Conservation (phyloP, 1,140 invertebrate species). For the Psix sp. region DNA sequence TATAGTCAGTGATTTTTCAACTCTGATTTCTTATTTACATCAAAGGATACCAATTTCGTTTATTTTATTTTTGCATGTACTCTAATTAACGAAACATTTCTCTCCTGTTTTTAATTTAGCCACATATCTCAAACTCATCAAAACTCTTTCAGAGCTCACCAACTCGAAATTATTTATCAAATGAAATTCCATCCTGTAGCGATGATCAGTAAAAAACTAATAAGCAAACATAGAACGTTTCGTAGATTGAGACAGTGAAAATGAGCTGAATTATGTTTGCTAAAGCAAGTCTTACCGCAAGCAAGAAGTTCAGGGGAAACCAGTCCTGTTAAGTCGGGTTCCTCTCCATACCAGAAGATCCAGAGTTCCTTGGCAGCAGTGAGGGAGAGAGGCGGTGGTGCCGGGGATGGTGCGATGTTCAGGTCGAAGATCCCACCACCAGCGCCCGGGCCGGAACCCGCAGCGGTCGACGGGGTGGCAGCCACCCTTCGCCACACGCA, state of each 20-base stretch:
- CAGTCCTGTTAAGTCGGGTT: conserved; percentile 91
- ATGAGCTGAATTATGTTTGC: no score
- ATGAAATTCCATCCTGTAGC: no score
- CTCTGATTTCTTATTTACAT: no score
- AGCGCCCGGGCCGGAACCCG: conserved; percentile 76
- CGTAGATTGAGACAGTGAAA: background rate
- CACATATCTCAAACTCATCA: no score
- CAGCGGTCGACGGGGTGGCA: conserved; percentile 75
- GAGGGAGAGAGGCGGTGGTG: conserved; percentile 83
- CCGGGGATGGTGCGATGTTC: conserved; percentile 77
- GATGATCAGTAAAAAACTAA: no score
- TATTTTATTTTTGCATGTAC: no score
- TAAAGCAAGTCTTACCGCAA: conserved; percentile 86
- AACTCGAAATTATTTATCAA: no score
- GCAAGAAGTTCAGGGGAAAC: conserved; percentile 87
- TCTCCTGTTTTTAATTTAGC: no score
- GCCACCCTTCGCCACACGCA: conserved; percentile 96
- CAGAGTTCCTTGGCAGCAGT: conserved; percentile 95
- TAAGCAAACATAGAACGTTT: background rate
- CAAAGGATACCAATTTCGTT: no score
- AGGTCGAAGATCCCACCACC: conserved; percentile 80
- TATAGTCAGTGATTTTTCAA: no score
- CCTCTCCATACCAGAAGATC: conserved; percentile 99
- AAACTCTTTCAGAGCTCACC: no score
- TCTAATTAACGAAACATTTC: no score